These are phyloP conservation scores for Gymnosoma rotundatum DNA, from an alignment of 2,888 invertebrate genomes.

Conservation along the genomic window DNA sequence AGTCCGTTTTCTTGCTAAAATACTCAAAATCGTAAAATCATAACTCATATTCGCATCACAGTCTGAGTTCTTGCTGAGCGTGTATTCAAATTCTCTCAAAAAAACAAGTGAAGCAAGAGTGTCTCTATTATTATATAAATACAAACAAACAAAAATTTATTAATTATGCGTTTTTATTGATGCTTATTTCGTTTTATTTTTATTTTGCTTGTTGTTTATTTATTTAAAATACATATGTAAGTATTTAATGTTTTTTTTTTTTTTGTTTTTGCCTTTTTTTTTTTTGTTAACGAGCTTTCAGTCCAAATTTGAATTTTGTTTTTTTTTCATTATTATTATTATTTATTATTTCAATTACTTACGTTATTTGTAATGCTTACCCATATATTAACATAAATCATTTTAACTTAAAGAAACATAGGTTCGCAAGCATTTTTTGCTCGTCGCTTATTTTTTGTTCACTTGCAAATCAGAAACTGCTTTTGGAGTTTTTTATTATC, in stretches of 20 bases:
- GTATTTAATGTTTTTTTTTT: slow-evolving; percentile 37
- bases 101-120: slow-evolving; percentile 57
- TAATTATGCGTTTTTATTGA: not conserved
- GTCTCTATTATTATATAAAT: slow-evolving; percentile 2
- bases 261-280: not conserved
- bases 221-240: too few species aligned
- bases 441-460: too few species aligned
- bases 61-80: slow-evolving; percentile 97
- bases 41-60: slow-evolving; percentile 89
- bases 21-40: slow-evolving; percentile 63
- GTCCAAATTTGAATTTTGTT: slow-evolving; percentile 79
- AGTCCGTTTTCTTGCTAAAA: slow-evolving; percentile 74
- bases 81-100: slow-evolving; percentile 76
- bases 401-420: too few species aligned
- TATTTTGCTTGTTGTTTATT: slow-evolving; percentile 12
- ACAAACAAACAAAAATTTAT: slow-evolving; percentile 9
- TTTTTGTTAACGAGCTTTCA: slow-evolving; percentile 78
- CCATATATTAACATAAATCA: too few species aligned
- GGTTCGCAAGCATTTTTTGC: too few species aligned
- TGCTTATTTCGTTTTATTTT: slow-evolving; percentile 21
- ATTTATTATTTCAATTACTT: slow-evolving; percentile 42
- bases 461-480: too few species aligned
- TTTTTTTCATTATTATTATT: slow-evolving; percentile 17
- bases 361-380: not conserved
- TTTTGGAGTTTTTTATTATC: too few species aligned